These are phyloP conservation scores for Caenorhabditis virilis DNA, from an alignment of 2,888 invertebrate genomes.

Conservation along the genomic window DNA sequence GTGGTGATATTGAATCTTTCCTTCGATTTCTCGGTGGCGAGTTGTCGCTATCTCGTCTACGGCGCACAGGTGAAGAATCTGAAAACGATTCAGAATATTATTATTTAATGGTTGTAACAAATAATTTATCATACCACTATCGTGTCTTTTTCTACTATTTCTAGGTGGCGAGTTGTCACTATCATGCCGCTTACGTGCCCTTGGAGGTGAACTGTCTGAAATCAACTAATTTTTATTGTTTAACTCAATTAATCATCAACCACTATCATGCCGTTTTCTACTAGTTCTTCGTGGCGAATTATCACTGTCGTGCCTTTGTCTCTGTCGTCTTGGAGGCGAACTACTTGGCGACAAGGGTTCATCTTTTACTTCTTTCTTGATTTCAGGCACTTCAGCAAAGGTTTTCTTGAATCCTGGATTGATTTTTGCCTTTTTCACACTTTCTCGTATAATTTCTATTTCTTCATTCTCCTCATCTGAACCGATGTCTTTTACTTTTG, in stretches of 20 bases:
- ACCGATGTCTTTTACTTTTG: conserved; percentile 30
- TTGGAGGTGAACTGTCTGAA: conserved; percentile 28
- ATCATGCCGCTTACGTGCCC: conserved; percentile 14
- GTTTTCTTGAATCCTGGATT: conserved; percentile 33
- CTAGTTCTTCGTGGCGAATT: conserved; percentile 29
- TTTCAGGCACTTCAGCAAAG: conserved; percentile 17
- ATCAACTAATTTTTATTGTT: neutral
- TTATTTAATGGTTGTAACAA: neutral
- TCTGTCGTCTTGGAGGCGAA: conserved; percentile 12
- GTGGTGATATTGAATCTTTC: neutral
- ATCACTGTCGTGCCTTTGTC: conserved; percentile 11
- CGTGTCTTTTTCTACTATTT: conserved; percentile 3
- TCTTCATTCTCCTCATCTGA: conserved; percentile 44
- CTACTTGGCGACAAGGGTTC: conserved; percentile 17
- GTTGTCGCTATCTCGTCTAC: conserved; percentile 22
- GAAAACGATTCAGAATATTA: conserved; percentile 1
- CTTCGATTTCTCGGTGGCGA: conserved; percentile 7
- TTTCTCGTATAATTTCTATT: conserved; percentile 39
- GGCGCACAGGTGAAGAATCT: conserved; percentile 11
- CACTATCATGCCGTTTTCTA: conserved; percentile 31
- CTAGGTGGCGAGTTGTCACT: conserved; percentile 25
- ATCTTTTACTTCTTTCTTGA: conserved; percentile 20
- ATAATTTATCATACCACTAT: conserved; percentile 9
- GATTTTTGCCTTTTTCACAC: conserved; percentile 33
- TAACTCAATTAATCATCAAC: conserved; percentile 9